Conservation (phyloP, 2,888 invertebrate species). For the Andrena minutula region DNA sequence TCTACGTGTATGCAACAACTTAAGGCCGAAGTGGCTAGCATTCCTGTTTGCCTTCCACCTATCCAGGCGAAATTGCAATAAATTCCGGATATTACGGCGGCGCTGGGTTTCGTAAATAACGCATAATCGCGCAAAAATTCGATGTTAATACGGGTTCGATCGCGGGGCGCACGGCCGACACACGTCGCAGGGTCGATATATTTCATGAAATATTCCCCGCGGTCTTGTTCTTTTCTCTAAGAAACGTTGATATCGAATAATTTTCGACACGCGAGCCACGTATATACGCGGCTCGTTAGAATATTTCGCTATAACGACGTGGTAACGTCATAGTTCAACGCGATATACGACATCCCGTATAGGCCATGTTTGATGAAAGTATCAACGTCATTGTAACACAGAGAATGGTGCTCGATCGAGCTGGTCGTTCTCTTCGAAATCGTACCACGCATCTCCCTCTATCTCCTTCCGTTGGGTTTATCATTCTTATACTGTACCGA, state of each 20-base stretch:
- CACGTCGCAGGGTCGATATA: background rate
- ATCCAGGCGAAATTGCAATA: constrained; percentile 33
- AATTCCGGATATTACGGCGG: constrained; percentile 28
- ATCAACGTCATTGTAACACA: constrained; percentile 14
- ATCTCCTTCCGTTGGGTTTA: no score
- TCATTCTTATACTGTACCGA: background rate
- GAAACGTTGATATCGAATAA: constrained; percentile 40
- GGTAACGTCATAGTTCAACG: constrained; percentile 10
- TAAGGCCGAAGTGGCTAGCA: constrained; percentile 6
- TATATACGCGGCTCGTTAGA: constrained; percentile 22
- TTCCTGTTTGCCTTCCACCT: constrained; percentile 23
- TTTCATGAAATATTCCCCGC: constrained; percentile 25
- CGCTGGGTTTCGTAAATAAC: constrained; percentile 34
- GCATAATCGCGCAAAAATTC: constrained; percentile 33
- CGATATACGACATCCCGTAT: background rate
- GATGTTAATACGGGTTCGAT: constrained; percentile 43
- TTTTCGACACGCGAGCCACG: constrained; percentile 38
- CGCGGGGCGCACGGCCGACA: constrained; percentile 5
- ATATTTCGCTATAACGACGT: constrained; percentile 37
- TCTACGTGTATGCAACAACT: constrained; percentile 25
- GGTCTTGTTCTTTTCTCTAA: constrained; percentile 11
- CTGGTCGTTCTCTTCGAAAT: background rate
- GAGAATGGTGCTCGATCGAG: background rate
- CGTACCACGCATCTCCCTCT: background rate
- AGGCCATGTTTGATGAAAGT: background rate